phyloP scores from a whole-genome alignment of 2,113 vertebrate species.

The Phainopepla nitens region DNA sequence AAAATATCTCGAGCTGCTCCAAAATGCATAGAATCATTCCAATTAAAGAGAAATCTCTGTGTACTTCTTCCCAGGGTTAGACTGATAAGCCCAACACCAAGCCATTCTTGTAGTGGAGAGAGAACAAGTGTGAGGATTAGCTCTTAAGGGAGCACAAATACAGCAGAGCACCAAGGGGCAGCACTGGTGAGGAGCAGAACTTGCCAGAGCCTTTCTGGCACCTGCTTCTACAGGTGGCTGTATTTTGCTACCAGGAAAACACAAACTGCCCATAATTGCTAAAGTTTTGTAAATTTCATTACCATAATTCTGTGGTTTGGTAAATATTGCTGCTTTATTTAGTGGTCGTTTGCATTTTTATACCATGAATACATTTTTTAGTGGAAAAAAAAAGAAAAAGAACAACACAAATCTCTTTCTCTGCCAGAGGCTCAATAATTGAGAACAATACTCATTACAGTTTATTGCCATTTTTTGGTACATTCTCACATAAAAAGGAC shows the following conservation, averaged over 20 bases:
- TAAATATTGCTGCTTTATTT: neutral
- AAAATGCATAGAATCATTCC: conserved; percentile 6
- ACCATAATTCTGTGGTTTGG: neutral
- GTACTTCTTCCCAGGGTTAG: conserved; percentile 4
- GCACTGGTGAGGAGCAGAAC: neutral
- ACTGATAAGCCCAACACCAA: neutral
- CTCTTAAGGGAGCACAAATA: neutral
- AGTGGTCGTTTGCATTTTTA: neutral
- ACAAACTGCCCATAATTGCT: fast-evolving
- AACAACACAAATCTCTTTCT: neutral
- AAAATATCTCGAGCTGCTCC: conserved; percentile 65
- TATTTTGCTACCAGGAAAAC: neutral
- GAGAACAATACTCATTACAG: neutral
- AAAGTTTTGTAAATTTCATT: neutral
- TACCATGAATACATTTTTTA: neutral
- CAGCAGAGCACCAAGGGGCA: neutral
- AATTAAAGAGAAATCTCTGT: conserved; percentile 38
- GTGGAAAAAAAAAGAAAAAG: fast-evolving
- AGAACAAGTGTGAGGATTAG: neutral
- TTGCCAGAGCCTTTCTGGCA: neutral
- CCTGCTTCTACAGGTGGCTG: neutral
- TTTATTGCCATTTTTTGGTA: neutral
- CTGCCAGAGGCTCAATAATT: neutral
- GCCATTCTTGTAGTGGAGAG: neutral
- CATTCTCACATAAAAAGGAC: neutral